Percentiles rank a stretch among this genome's conserved stretches.
These are phyloP conservation scores for Eurystomus glaucurus DNA, from an alignment of 2,797 vertebrate species.

Conservation along the genomic window DNA sequence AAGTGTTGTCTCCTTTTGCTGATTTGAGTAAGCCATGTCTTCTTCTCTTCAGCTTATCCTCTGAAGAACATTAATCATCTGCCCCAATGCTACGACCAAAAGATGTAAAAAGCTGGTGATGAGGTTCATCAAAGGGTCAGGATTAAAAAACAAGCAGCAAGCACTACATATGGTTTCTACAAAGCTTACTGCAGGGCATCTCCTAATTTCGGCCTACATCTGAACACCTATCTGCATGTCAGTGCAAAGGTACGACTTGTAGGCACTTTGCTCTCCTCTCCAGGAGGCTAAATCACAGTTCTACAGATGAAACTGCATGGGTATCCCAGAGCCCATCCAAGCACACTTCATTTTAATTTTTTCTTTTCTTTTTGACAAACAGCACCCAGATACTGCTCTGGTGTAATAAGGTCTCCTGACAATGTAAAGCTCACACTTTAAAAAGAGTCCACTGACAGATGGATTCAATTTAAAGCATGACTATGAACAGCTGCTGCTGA, in stretches of 20 bases:
- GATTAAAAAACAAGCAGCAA: neutral
- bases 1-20: neutral
- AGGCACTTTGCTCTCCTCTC: neutral
- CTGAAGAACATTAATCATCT: neutral
- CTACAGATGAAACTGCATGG: neutral
- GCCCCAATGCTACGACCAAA: neutral
- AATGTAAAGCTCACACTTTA: neutral
- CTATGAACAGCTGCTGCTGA: conserved; percentile 64
- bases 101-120: neutral
- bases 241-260: neutral
- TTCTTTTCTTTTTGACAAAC: neutral
- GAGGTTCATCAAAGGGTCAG: neutral
- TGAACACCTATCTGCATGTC: neutral
- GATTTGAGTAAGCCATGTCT: neutral
- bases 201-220: neutral
- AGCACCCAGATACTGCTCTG: neutral
- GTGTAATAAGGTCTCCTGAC: conserved; percentile 3
- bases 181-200: neutral
- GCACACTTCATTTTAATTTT: rapidly evolving
- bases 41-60: neutral
- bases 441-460: conserved; percentile 26
- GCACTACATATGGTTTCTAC: neutral
- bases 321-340: neutral
- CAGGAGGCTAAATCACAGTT: neutral
- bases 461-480: conserved; percentile 44